Evolutionary conservation across 2,113 vertebrate species (phyloP).

Genomic region (Rhinoderma darwinii): DNA sequence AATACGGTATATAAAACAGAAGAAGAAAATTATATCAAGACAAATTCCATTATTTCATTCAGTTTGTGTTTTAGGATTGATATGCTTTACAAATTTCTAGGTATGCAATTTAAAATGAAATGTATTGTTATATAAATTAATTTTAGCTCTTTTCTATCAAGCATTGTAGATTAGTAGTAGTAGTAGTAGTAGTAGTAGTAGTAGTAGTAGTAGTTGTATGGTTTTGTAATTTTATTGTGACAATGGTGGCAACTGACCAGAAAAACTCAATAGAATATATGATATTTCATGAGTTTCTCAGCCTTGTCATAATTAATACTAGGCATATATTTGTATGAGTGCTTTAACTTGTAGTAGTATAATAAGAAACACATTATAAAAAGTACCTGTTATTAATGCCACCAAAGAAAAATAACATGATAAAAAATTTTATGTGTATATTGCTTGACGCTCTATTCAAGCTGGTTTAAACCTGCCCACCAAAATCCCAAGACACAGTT

Average conservation of each 20-base stretch:
- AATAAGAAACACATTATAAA: conserved; percentile 13
- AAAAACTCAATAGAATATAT: neutral
- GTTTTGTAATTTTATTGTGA: neutral
- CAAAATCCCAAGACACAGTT: conserved; percentile 47
- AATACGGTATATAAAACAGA: too few species aligned
- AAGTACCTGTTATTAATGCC: neutral
- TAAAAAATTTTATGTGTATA: conserved; percentile 24
- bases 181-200: too few species aligned
- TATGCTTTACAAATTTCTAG: too few species aligned
- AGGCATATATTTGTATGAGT: neutral
- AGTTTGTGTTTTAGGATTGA: too few species aligned
- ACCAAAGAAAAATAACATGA: neutral
- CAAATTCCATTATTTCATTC: too few species aligned
- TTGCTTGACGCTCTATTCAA: neutral
- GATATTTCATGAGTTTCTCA: neutral
- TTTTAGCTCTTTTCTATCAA: too few species aligned
- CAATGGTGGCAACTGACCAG: neutral
- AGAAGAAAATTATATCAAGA: too few species aligned
- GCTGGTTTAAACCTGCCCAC: conserved; percentile 11
- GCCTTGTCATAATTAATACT: neutral
- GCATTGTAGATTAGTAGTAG: too few species aligned
- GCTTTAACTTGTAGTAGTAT: neutral
- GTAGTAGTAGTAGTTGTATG: neutral
- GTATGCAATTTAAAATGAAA: too few species aligned
- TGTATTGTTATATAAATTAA: too few species aligned